These are phyloP conservation scores for Argynnis bischoffii DNA, from an alignment of 2,888 invertebrate species.

Conservation along the genomic window DNA sequence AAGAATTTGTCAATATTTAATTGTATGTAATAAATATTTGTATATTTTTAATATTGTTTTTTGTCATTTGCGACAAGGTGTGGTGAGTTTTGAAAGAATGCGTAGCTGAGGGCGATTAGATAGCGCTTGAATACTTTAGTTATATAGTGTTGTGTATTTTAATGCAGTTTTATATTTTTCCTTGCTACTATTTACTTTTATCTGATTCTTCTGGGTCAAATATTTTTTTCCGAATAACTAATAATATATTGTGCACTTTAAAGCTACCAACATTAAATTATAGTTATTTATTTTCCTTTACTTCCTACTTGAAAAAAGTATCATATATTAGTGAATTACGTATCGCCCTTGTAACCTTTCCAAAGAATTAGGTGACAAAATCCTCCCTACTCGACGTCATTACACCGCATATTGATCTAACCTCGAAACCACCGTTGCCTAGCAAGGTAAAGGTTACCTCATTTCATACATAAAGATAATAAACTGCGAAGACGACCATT, in stretches of 20 bases:
- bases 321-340: not conserved
- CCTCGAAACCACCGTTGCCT: conserved; percentile 49
- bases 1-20: conserved; percentile 46
- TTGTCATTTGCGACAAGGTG: conserved; percentile 44
- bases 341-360: conserved; percentile 21
- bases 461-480: conserved; percentile 1
- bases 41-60: conserved; percentile 50
- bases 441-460: conserved; percentile 36
- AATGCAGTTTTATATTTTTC: conserved; percentile 38
- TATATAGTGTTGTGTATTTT: conserved; percentile 30
- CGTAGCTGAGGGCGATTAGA: conserved; percentile 52
- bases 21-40: conserved; percentile 58
- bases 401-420: conserved; percentile 60
- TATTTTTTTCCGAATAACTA: not conserved
- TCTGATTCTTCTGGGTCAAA: not conserved
- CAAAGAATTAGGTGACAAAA: conserved; percentile 25
- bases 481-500: not conserved
- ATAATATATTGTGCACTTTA: not conserved
- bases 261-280: too few relatives aligned
- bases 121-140: conserved; percentile 42
- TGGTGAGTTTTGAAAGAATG: conserved; percentile 44
- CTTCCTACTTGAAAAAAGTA: too few relatives aligned
- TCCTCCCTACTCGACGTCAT: conserved; percentile 50
- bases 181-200: not conserved
- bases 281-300: too few relatives aligned